phyloP scores from a whole-genome alignment of 1,140 invertebrate species.

The Linepithema humile region DNA sequence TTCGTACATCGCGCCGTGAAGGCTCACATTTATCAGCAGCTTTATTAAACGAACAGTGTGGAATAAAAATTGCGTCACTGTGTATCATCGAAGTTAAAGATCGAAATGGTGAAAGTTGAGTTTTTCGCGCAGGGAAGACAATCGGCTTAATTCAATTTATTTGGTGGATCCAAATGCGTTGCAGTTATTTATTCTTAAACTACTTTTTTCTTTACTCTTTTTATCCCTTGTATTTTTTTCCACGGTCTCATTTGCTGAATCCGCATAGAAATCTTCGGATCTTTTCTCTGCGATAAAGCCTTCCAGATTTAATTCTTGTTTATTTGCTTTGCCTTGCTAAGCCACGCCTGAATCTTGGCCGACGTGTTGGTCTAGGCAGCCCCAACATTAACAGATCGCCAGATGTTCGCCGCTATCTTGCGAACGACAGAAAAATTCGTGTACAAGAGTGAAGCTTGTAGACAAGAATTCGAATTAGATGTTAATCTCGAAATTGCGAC shows the following conservation, averaged over 20 bases:
- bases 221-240: neutral
- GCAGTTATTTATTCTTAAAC: neutral
- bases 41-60: neutral
- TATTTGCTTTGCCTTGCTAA: slow-evolving; percentile 80
- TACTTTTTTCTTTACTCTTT: too few species aligned
- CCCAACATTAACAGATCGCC: slow-evolving; percentile 82
- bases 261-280: slow-evolving; percentile 36
- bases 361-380: slow-evolving; percentile 72
- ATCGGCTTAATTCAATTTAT: neutral
- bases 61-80: slow-evolving; percentile 7
- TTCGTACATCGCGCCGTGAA: neutral
- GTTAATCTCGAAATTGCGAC: slow-evolving; percentile 5
- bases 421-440: slow-evolving; percentile 79
- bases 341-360: slow-evolving; percentile 72
- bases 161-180: slow-evolving; percentile 36
- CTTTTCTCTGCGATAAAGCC: slow-evolving; percentile 68
- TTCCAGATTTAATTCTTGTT: slow-evolving; percentile 83
- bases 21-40: neutral
- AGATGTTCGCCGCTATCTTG: slow-evolving; percentile 81
- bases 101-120: slow-evolving; percentile 17
- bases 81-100: slow-evolving; percentile 63
- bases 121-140: neutral
- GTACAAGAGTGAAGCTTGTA: slow-evolving; percentile 38
- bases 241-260: slow-evolving; percentile 7
- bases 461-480: neutral